Evolutionary conservation across 2,888 invertebrate genomes (phyloP).

Genomic region (Sesamia inferens): DNA sequence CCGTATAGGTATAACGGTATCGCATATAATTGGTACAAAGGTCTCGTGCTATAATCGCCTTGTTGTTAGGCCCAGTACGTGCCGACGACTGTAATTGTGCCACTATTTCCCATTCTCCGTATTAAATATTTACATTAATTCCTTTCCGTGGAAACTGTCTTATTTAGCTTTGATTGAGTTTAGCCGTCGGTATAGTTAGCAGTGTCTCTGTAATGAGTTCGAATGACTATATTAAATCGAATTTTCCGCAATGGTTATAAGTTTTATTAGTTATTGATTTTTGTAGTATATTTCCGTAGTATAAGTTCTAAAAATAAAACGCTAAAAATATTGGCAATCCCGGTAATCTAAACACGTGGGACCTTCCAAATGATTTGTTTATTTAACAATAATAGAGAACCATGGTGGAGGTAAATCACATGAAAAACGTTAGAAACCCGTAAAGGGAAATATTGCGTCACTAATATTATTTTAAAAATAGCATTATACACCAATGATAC

Average conservation of each 20-base stretch:
- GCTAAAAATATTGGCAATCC: conserved; percentile 33
- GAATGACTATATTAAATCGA: conserved; percentile 30
- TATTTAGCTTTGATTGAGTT: conserved; percentile 46
- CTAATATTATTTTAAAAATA: conserved; percentile 11
- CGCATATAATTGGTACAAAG: conserved; percentile 60
- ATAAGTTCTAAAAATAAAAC: conserved; percentile 29
- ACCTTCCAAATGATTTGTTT: conserved; percentile 35
- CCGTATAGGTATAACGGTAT: conserved; percentile 28
- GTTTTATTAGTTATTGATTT: background rate
- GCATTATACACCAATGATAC: conserved; percentile 24
- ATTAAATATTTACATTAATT: conserved; percentile 65
- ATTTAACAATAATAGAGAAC: conserved; percentile 29
- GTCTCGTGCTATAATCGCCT: conserved; percentile 51
- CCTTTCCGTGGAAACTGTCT: conserved; percentile 47
- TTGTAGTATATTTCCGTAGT: background rate
- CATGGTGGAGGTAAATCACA: background rate
- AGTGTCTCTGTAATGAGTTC: conserved; percentile 2
- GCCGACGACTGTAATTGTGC: conserved; percentile 61
- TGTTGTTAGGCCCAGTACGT: conserved; percentile 57
- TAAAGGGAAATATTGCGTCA: conserved; percentile 3
- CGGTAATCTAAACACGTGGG: conserved; percentile 12
- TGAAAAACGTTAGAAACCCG: conserved; percentile 2
- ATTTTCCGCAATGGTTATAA: background rate
- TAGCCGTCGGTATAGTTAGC: conserved; percentile 11
- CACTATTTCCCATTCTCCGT: conserved; percentile 61